Conservation (phyloP, 2,113 vertebrate species). For the Hirundichthys speculiger region DNA sequence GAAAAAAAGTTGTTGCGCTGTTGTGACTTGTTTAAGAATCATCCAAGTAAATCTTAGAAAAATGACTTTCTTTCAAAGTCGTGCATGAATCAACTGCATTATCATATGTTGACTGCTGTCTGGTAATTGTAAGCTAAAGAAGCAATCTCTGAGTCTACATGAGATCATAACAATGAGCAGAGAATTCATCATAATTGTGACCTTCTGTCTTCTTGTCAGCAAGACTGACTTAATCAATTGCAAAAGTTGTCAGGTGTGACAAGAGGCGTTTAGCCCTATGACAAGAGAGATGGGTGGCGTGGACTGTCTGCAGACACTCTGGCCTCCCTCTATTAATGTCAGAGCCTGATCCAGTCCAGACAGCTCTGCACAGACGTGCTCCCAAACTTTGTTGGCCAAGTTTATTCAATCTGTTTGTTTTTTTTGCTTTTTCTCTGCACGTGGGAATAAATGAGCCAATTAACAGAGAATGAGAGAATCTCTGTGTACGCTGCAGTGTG, state of each 20-base stretch:
- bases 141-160: conserved; percentile 18
- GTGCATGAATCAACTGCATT: conserved; percentile 17
- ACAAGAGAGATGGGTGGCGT: conserved; percentile 54
- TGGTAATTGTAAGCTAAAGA: conserved; percentile 33
- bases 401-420: conserved; percentile 48
- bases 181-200: conserved; percentile 74
- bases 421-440: conserved; percentile 9
- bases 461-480: conserved; percentile 65
- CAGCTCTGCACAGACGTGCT: conserved; percentile 34
- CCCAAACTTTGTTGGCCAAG: conserved; percentile 65
- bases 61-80: background rate
- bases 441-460: conserved; percentile 67
- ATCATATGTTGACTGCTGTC: conserved; percentile 21
- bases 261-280: conserved; percentile 67
- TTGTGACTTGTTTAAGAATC: conserved; percentile 18
- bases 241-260: conserved; percentile 71
- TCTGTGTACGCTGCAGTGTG: conserved; percentile 34
- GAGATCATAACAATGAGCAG: conserved; percentile 64
- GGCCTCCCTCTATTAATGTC: conserved; percentile 64
- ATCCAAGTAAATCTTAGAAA: conserved; percentile 21
- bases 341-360: conserved; percentile 57
- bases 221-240: conserved; percentile 76
- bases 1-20: conserved; percentile 33
- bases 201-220: conserved; percentile 63
- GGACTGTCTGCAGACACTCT: conserved; percentile 55